Percentiles rank a stretch among this genome's conserved stretches.
phyloP scores from a whole-genome alignment of 2,797 vertebrate species.

The Thamnophis elegans region DNA sequence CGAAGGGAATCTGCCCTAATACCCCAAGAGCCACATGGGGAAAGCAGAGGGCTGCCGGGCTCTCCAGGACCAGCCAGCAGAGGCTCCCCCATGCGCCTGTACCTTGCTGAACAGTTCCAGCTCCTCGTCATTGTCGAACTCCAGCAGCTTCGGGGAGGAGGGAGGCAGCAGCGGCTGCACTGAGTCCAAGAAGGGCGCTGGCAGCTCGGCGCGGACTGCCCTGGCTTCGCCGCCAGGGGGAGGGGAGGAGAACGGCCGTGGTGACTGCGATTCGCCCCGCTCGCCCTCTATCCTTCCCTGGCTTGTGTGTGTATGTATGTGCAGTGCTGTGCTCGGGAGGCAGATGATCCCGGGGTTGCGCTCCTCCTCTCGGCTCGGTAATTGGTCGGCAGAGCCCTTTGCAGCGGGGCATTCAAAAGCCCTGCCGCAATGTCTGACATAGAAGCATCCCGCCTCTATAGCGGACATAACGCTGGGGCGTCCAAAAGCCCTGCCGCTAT shows the following conservation, averaged over 20 bases:
- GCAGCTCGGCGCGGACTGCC: background rate
- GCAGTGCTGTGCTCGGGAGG: constrained; percentile 28
- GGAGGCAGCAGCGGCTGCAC: constrained; percentile 17
- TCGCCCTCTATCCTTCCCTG: constrained; percentile 66
- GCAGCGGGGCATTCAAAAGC: no score
- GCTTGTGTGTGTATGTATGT: background rate
- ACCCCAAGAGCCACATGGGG: background rate
- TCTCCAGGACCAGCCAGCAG: background rate
- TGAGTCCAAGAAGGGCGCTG: no score
- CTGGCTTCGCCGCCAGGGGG: constrained; percentile 16
- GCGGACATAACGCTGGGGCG: no score
- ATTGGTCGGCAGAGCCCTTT: constrained; percentile 51
- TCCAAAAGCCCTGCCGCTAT: no score
- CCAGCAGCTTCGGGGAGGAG: constrained; percentile 74
- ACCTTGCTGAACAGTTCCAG: constrained; percentile 97
- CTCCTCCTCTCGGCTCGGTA: constrained; percentile 30
- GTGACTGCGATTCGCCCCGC: background rate
- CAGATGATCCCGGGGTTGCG: background rate
- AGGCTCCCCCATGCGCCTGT: constrained; percentile 23
- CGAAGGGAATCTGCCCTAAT: background rate
- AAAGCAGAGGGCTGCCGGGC: background rate
- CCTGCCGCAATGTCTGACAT: no score
- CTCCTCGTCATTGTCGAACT: constrained; percentile 89
- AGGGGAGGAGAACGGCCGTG: constrained; percentile 2
- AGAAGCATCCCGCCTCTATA: no score